These are phyloP conservation scores for Ypsolopha scabrella DNA, from an alignment of 2,888 invertebrate genomes.

Conservation along the genomic window DNA sequence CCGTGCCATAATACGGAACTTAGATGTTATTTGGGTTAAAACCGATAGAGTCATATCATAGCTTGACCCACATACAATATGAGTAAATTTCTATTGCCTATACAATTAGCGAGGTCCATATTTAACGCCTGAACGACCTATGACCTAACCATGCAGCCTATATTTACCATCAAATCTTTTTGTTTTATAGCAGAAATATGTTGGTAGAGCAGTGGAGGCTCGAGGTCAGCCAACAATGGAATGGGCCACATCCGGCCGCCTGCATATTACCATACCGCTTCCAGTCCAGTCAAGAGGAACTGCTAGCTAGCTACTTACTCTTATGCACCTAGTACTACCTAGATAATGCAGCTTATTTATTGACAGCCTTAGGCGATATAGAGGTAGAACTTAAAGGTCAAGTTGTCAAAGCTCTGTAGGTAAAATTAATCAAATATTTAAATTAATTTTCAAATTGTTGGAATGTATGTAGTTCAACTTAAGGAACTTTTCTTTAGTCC, in stretches of 20 bases:
- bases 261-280: slow-evolving; percentile 57
- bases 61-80: too few relatives aligned
- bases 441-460: too few relatives aligned
- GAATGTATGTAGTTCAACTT: too few relatives aligned
- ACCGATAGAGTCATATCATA: too few relatives aligned
- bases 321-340: background rate
- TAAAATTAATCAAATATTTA: too few relatives aligned
- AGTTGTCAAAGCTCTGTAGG: too few relatives aligned
- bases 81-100: background rate
- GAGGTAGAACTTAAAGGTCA: too few relatives aligned
- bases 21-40: too few relatives aligned
- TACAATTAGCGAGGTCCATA: background rate
- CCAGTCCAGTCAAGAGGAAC: slow-evolving; percentile 53
- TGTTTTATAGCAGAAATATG: slow-evolving; percentile 3
- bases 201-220: slow-evolving; percentile 24
- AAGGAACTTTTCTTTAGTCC: too few relatives aligned
- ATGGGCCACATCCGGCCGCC: slow-evolving; percentile 61
- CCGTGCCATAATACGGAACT: too few relatives aligned
- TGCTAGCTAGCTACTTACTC: slow-evolving; percentile 17
- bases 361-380: too few relatives aligned
- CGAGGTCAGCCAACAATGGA: slow-evolving; percentile 69
- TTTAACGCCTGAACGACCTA: background rate
- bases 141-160: background rate
- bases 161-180: slow-evolving; percentile 3
- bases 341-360: too few relatives aligned